phyloP scores from a whole-genome alignment of 1,140 invertebrate species.

The Trichonephila clavipes region DNA sequence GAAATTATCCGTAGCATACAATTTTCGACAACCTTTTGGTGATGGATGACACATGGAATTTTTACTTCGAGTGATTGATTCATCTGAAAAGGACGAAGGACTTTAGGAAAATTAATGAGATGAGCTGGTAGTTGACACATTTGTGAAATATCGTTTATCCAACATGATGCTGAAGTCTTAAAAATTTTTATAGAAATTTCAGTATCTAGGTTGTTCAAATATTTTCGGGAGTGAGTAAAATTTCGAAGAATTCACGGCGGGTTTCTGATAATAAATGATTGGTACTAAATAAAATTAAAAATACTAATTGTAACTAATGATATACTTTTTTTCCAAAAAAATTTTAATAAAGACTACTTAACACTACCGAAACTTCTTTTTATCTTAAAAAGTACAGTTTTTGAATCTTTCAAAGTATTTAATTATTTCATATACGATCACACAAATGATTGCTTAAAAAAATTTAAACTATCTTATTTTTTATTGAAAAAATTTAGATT shows the following conservation, averaged over 20 bases:
- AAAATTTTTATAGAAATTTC: neutral
- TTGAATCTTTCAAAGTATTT: no score
- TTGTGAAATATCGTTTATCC: constrained; percentile 15
- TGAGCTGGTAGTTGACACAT: constrained; percentile 7
- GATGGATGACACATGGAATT: constrained; percentile 62
- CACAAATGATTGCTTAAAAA: no score
- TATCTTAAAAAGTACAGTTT: neutral
- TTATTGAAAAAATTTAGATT: no score
- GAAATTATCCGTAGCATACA: constrained; percentile 54
- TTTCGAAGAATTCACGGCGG: neutral
- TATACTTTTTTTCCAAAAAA: neutral
- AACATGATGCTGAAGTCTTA: neutral
- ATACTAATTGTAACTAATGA: neutral
- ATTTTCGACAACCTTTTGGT: constrained; percentile 48
- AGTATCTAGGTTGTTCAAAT: neutral
- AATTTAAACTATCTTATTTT: no score
- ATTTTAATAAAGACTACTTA: no score
- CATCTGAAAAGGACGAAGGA: constrained; percentile 35
- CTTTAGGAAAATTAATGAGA: constrained; percentile 63
- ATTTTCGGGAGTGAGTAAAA: neutral
- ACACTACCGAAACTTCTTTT: neutral
- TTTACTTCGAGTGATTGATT: constrained; percentile 64
- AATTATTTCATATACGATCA: no score
- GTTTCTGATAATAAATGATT: neutral
- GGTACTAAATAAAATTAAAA: no score